Conservation (phyloP, 2,888 invertebrate genomes). For the Exocentrus adspersus region DNA sequence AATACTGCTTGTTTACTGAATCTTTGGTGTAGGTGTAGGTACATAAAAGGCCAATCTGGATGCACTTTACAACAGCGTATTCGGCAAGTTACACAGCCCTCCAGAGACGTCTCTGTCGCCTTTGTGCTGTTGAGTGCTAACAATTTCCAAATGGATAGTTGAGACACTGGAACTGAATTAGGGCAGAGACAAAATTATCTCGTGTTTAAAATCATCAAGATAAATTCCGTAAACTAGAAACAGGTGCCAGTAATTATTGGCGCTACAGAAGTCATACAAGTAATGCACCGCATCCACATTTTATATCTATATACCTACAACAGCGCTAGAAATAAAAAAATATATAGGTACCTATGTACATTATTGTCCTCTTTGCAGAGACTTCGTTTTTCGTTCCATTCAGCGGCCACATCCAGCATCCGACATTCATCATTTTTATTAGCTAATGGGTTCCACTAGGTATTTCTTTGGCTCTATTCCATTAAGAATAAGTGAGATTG, state of each 20-base stretch:
- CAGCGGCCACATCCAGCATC: neutral
- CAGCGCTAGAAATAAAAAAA: no score
- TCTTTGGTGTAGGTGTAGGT: no score
- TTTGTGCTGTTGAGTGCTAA: neutral
- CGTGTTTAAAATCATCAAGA: no score
- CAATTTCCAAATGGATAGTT: neutral
- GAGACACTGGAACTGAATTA: no score
- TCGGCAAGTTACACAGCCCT: neutral
- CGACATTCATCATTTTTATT: conserved; percentile 12
- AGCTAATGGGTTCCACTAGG: conserved; percentile 3
- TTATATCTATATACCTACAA: neutral
- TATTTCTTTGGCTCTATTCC: neutral
- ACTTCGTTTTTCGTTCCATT: neutral
- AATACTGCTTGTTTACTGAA: no score
- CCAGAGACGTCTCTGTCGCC: neutral
- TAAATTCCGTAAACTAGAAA: no score
- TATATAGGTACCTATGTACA: no score
- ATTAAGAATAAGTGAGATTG: conserved; percentile 20
- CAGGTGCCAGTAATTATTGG: neutral
- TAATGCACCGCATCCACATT: neutral
- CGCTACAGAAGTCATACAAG: neutral
- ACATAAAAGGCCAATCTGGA: neutral
- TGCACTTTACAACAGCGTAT: neutral
- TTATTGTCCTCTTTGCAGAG: neutral
- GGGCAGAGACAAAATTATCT: no score